Evolutionary conservation across 2,888 invertebrate species (phyloP), one percentile per base, ranked within the genome.

Genomic region (Harpalus rubripes): DNA sequence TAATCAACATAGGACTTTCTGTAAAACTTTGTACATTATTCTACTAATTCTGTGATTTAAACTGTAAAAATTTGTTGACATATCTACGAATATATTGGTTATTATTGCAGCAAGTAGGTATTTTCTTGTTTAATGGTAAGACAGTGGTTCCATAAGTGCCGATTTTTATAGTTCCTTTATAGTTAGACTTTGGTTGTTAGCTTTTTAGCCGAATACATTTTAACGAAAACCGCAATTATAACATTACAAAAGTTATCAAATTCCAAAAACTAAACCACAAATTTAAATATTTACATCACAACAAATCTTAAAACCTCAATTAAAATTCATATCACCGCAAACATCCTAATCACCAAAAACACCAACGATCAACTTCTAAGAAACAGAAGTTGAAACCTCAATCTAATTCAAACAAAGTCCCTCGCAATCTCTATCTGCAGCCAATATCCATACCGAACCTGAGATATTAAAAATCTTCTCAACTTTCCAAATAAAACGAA

Each of bases 401-500:
- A 68, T 68, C 15, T 68, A 68, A 68, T 39, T 68, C 68, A 26
- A 63, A 22, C 63, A 63, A 32, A 32, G 32, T 12, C 15, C 39
- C 0, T 63, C 12, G 15, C 39, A 68, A 68, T 68, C 68, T n/a
- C 68, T 22, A 63, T 63, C 63, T 12, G 26, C 8, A 68, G 26
- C 68, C 68, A 68, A 68, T 68, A 68, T 68, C 68, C 68, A 68
- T 68, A 39, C 15, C 59, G 16, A 59, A 59, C 68, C 68, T 15
- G 68, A 68, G 32, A 68, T 68, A 68, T 68, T 68, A 68, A 68
- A 68, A 68, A 68, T 68, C 68, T 68, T 68, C 68, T 15, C 68
- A 68, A 68, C 39, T 68, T 68, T 68, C 32, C 68, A 68, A 68
- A 68, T 68, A 68, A 39, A 68, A 68, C 39, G 68, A 68, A 26